A percentile compares a stretch with the other conserved stretches of the same genome.
phyloP scores from a whole-genome alignment of 35 echinoderm and acorn worm species.

The Ophiothrix spiculata region DNA sequence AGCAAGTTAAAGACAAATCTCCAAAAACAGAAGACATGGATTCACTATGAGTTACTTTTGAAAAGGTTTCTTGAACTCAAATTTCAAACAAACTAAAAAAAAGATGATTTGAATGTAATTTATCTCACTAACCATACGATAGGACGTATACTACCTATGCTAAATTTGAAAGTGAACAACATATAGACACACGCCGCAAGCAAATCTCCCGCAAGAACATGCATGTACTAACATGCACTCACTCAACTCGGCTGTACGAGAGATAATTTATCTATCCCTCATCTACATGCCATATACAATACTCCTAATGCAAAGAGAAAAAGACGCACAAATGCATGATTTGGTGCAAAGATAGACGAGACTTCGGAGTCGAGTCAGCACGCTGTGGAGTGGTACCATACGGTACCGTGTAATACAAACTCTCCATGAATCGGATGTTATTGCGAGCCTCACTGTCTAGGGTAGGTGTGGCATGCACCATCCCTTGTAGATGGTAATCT shows the following conservation, averaged over 20 bases:
- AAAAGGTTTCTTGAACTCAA: too few relatives aligned
- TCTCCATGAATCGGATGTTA: neutral
- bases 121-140: too few relatives aligned
- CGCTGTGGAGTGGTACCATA: neutral
- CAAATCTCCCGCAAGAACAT: neutral
- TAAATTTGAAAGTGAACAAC: too few relatives aligned
- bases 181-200: too few relatives aligned
- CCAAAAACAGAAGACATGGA: too few relatives aligned
- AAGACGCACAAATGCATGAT: neutral
- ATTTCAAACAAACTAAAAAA: too few relatives aligned
- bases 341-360: neutral
- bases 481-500: constrained; percentile 3
- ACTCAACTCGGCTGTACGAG: neutral
- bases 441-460: neutral
- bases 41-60: too few relatives aligned
- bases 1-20: too few relatives aligned
- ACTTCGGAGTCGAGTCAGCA: neutral
- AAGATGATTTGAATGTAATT: too few relatives aligned
- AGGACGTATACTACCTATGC: too few relatives aligned
- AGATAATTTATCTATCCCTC: neutral
- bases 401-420: neutral
- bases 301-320: neutral
- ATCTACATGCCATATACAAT: neutral
- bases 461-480: neutral
- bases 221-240: neutral